Conservation (phyloP, 2,888 invertebrate species). For the Parnassius smintheus region DNA sequence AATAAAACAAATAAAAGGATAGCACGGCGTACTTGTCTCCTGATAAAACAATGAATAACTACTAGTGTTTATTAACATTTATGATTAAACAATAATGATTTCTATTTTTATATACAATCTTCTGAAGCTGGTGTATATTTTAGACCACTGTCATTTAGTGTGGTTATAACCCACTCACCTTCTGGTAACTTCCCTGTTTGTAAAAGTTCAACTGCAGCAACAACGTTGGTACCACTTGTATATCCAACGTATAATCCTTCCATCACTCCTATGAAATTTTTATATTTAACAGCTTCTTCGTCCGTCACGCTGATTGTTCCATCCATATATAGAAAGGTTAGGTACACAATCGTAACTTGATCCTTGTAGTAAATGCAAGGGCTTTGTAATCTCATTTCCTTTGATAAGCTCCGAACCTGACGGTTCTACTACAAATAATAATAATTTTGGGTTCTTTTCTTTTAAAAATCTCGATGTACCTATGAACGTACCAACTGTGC, state of each 20-base stretch:
- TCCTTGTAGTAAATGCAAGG: constrained; percentile 28
- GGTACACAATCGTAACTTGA: no score
- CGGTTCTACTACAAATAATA: constrained; percentile 66
- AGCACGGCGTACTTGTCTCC: neutral
- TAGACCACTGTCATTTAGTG: no score
- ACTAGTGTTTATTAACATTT: neutral
- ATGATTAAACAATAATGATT: constrained; percentile 33
- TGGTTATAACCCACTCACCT: no score
- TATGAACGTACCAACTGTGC: constrained; percentile 67
- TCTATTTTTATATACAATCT: no score
- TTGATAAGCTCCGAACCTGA: constrained; percentile 66
- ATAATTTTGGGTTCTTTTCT: constrained; percentile 29
- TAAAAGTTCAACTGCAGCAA: constrained; percentile 69
- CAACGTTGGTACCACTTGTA: constrained; percentile 62
- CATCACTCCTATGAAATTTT: no score
- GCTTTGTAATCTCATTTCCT: constrained; percentile 64
- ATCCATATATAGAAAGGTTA: no score
- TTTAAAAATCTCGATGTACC: constrained; percentile 67
- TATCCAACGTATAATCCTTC: no score
- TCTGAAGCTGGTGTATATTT: no score
- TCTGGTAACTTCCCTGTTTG: no score
- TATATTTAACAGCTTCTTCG: no score
- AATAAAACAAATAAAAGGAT: neutral
- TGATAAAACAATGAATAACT: neutral
- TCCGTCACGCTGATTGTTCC: no score